A percentile compares a stretch with the other conserved stretches of the same genome.
Evolutionary conservation across 1,140 invertebrate genomes (phyloP).

Genomic region (Anoplolepis gracilipes): DNA sequence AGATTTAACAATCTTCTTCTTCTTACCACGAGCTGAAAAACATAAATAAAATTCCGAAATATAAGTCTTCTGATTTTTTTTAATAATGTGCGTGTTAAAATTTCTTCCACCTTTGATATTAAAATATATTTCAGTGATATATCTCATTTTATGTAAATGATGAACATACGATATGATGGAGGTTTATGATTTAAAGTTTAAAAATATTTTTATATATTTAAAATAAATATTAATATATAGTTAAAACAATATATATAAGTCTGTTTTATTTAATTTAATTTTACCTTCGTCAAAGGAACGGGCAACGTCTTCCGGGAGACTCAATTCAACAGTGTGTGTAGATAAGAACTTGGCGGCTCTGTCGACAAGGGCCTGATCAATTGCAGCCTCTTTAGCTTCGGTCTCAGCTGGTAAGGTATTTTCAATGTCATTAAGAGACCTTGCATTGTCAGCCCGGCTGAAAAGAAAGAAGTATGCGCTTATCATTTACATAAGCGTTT

Average conservation of each 20-base stretch:
- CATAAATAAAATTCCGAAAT: background rate
- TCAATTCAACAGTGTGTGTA: slow-evolving; percentile 92
- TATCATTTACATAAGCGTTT: background rate
- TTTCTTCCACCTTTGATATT: background rate
- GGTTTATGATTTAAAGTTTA: background rate
- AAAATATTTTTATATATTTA: background rate
- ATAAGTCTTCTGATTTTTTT: background rate
- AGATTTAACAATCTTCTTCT: slow-evolving; percentile 87
- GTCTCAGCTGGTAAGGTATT: slow-evolving; percentile 88
- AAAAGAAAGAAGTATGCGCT: slow-evolving; percentile 63
- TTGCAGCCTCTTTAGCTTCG: slow-evolving; percentile 90
- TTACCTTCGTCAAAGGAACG: slow-evolving; percentile 86
- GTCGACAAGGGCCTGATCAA: slow-evolving; percentile 91
- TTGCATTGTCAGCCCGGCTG: slow-evolving; percentile 85
- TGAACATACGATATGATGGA: background rate
- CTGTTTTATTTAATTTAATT: background rate
- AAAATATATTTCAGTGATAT: no score
- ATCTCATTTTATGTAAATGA: no score
- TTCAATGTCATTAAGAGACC: slow-evolving; percentile 86
- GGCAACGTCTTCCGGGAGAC: slow-evolving; percentile 90
- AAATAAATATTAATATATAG: no score
- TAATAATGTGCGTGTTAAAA: background rate
- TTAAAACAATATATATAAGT: no score
- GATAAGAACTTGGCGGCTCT: slow-evolving; percentile 91
- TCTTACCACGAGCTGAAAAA: slow-evolving; percentile 87